Evolutionary conservation across 2,888 invertebrate species (phyloP).

Genomic region (Agelastica alni): DNA sequence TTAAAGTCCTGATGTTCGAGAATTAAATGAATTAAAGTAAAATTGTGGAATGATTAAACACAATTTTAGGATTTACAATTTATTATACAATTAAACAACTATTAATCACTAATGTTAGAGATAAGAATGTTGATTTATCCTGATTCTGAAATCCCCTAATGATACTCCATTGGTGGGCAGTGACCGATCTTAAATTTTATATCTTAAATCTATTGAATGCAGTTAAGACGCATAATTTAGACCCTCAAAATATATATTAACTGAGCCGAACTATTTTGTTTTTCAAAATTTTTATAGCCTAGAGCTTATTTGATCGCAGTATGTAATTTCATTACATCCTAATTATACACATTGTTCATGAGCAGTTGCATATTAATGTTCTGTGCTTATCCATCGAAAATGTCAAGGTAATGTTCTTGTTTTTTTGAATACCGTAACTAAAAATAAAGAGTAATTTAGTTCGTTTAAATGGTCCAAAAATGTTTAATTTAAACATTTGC

Average conservation of each 20-base stretch:
- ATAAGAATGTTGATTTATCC: too few relatives aligned
- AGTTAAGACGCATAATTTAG: constrained; percentile 21
- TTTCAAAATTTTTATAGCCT: constrained; percentile 15
- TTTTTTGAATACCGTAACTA: constrained; percentile 6
- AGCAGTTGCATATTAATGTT: constrained; percentile 19
- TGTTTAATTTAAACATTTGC: too few relatives aligned
- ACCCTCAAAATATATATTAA: constrained; percentile 19
- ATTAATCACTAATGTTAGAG: too few relatives aligned
- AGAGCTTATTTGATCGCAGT: constrained; percentile 10
- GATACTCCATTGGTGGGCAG: not conserved
- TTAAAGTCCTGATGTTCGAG: too few relatives aligned
- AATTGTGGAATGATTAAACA: too few relatives aligned
- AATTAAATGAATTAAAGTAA: too few relatives aligned
- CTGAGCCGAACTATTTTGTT: constrained; percentile 14
- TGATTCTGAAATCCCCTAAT: not conserved
- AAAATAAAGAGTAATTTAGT: too few relatives aligned
- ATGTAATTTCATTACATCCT: constrained; percentile 20
- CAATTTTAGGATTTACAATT: too few relatives aligned
- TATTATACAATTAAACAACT: too few relatives aligned
- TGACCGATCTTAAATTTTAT: constrained; percentile 8
- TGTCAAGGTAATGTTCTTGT: constrained; percentile 20
- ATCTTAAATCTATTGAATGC: constrained; percentile 24
- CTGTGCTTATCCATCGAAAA: constrained; percentile 13
- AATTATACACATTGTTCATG: constrained; percentile 22
- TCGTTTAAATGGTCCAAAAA: too few relatives aligned